These are phyloP conservation scores for Athene noctua DNA, from an alignment of 2,113 vertebrate genomes.

Conservation along the genomic window DNA sequence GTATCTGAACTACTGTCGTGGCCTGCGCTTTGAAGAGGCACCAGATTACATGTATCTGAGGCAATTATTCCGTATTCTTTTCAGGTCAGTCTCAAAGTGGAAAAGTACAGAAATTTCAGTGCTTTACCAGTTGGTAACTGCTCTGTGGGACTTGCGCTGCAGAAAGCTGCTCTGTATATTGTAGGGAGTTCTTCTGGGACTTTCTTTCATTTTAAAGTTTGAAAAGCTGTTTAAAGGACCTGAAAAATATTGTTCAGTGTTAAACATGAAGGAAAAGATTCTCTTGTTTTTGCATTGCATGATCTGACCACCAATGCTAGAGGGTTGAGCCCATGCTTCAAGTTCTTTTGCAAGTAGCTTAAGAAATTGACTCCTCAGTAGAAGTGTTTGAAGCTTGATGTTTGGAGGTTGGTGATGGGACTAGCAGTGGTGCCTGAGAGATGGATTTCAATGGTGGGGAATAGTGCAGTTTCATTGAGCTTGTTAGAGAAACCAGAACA, in stretches of 20 bases:
- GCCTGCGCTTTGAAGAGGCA: slow-evolving; percentile 97
- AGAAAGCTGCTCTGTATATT: background rate
- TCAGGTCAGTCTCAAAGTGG: slow-evolving; percentile 84
- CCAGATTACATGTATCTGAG: slow-evolving; percentile 99
- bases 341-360: background rate
- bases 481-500: background rate
- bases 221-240: background rate
- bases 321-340: background rate
- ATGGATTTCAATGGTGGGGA: background rate
- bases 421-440: background rate
- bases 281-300: background rate
- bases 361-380: background rate
- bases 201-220: background rate
- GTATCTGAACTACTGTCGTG: slow-evolving; percentile 99
- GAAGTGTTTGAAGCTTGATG: background rate
- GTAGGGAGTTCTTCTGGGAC: background rate
- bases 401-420: background rate
- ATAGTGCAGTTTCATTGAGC: background rate
- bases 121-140: background rate
- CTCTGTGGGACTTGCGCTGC: background rate
- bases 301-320: background rate
- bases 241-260: background rate
- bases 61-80: slow-evolving; percentile 99
- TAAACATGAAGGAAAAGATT: background rate
- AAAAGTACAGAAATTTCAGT: slow-evolving; percentile 18